These are phyloP conservation scores for Eonycteris spelaea DNA, from an alignment of 2,113 vertebrate species.

Conservation along the genomic window DNA sequence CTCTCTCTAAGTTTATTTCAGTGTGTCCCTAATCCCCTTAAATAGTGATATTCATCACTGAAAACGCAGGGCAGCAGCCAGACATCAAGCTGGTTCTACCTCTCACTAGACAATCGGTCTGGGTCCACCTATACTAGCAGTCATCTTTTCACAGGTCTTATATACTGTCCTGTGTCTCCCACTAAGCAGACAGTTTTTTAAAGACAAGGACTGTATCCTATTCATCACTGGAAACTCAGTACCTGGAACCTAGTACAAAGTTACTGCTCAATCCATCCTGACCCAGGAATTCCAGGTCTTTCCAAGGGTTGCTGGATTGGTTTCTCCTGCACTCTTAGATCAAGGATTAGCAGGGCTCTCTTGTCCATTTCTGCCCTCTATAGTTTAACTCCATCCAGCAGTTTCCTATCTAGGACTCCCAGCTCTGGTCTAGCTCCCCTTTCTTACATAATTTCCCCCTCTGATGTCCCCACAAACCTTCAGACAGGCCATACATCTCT, in stretches of 20 bases:
- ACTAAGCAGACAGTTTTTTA: background rate
- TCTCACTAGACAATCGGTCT: background rate
- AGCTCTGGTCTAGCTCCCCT: background rate
- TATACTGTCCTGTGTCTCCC: background rate
- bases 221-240: background rate
- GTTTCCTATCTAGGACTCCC: background rate
- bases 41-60: background rate
- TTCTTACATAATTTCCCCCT: background rate
- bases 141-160: background rate
- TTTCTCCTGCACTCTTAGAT: background rate
- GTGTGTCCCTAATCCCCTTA: background rate
- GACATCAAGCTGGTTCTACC: background rate
- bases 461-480: background rate
- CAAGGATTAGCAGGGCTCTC: background rate
- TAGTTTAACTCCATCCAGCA: background rate
- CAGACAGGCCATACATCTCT: background rate
- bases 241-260: background rate
- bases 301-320: background rate
- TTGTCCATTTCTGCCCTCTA: background rate
- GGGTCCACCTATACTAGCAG: background rate
- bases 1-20: background rate
- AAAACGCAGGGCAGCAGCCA: background rate
- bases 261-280: background rate
- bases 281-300: background rate
- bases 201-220: background rate